Percentiles rank a stretch among this genome's conserved stretches.
Conservation (phyloP, 1,140 invertebrate species). For the Bombus sibiricus region DNA sequence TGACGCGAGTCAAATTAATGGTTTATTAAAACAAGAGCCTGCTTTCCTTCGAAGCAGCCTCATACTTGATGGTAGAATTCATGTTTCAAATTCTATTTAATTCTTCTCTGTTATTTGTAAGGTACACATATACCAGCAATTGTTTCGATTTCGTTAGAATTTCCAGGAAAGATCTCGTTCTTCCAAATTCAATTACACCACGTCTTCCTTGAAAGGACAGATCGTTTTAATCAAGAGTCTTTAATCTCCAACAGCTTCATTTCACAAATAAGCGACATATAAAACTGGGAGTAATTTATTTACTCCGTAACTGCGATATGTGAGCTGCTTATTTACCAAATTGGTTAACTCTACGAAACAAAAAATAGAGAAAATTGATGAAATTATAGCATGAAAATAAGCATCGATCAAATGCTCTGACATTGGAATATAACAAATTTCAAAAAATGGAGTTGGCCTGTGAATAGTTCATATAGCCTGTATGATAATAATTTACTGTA, state of each 20-base stretch:
- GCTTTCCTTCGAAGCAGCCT: neutral
- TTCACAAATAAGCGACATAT: neutral
- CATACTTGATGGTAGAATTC: neutral
- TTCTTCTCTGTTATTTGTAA: neutral
- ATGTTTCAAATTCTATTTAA: neutral
- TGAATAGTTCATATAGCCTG: no score
- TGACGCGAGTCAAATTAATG: neutral
- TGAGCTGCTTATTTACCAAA: no score
- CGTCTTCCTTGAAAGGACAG: neutral
- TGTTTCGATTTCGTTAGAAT: neutral
- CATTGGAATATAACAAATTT: no score
- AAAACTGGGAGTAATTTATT: neutral
- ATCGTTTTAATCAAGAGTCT: neutral
- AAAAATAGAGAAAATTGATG: no score
- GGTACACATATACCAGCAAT: neutral
- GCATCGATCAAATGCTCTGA: no score
- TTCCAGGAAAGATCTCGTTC: neutral
- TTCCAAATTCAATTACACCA: neutral
- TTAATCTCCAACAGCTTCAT: neutral
- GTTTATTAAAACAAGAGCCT: neutral
- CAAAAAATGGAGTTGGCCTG: no score
- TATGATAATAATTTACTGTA: neutral
- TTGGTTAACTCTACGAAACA: no score
- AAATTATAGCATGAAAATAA: no score
- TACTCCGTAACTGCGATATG: no score